Conservation (phyloP, 2,113 vertebrate species). For the Salvelinus alpinus region DNA sequence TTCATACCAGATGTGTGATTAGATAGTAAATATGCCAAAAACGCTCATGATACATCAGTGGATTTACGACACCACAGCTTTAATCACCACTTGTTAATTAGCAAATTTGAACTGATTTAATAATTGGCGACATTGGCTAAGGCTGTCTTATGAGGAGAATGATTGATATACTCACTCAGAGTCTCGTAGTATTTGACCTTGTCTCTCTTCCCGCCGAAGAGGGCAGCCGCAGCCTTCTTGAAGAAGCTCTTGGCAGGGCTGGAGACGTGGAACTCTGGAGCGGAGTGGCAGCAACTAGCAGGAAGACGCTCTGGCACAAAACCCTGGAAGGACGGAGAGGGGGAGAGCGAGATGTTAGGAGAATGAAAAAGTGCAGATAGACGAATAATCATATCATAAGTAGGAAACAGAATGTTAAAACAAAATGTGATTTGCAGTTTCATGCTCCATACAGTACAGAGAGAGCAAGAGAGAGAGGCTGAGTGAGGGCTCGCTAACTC, state of each 20-base stretch:
- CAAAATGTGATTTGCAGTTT: neutral
- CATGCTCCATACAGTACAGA: neutral
- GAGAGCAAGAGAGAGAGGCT: neutral
- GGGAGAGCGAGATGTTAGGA: slow-evolving; percentile 3
- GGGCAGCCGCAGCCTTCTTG: slow-evolving; percentile 94
- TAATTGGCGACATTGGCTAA: neutral
- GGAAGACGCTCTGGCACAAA: slow-evolving; percentile 93
- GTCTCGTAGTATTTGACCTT: slow-evolving; percentile 95
- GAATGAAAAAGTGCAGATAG: neutral
- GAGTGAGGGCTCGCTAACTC: slow-evolving; percentile 42
- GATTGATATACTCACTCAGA: slow-evolving; percentile 82
- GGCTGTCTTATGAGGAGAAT: neutral
- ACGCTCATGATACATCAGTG: neutral
- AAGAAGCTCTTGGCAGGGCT: slow-evolving; percentile 98
- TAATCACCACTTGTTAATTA: neutral
- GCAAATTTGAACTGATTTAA: neutral
- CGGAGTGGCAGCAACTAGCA: slow-evolving; percentile 89
- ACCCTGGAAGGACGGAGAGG: slow-evolving; percentile 73
- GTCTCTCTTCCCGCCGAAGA: slow-evolving; percentile 95
- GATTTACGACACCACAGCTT: neutral
- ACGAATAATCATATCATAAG: neutral
- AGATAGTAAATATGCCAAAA: neutral
- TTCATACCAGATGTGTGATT: neutral
- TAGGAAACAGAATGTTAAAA: neutral
- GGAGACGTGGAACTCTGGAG: slow-evolving; percentile 94